Base-by-base conservation (phyloP, 2,797 vertebrate species). In the Bryconaethiops microstoma region DNA sequence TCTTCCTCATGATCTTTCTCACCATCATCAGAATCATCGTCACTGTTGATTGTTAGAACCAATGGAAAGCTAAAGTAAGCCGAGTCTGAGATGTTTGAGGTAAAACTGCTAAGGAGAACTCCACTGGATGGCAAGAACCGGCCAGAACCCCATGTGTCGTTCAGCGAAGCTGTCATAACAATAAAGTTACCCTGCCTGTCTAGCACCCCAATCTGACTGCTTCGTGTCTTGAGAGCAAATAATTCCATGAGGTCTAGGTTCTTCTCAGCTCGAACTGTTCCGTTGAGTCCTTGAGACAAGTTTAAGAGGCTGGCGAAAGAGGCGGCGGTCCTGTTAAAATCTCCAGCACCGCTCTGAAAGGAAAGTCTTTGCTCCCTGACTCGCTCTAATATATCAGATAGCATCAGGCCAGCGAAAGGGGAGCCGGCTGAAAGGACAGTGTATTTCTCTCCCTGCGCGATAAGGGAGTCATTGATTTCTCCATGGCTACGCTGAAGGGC, bases 131-230 rank as follows among this genome's bases (percentile, higher is more conserved):
- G 89, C 39, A 92, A 89, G 50, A 91, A 82, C 48, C 48, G 74
- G 63, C 88, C 82, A 1, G 92, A 93, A 23, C 92, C 92, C 45
- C 94, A 94, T 6, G 89, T 86, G 76, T 89, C 88, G 62, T 93
- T 92, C 71, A 94, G 89, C 0, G 91, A 92, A 48, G 92, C 88
- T 9, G 84, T 78, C 19, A 94, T 88, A 2, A 92, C 84, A 21
- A 93, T 84, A 77, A 92, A 25, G 14, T 92, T 90, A 48, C 92
- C 90, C 0, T 69, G 35, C 54, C 84, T 86, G 76, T 93, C 91
- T 21, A 93, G 83, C 0, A 89, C 81, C 10, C 90, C 89, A 60
- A 94, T 80, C 59, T 87, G 81, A 57, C 90, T 90, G 48, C 88
- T 89, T 39, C 57, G 67, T 0, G 75, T 81, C 74, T 82, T 74